Conservation (phyloP, 2,113 vertebrate genomes). For the Zapornia atra region DNA sequence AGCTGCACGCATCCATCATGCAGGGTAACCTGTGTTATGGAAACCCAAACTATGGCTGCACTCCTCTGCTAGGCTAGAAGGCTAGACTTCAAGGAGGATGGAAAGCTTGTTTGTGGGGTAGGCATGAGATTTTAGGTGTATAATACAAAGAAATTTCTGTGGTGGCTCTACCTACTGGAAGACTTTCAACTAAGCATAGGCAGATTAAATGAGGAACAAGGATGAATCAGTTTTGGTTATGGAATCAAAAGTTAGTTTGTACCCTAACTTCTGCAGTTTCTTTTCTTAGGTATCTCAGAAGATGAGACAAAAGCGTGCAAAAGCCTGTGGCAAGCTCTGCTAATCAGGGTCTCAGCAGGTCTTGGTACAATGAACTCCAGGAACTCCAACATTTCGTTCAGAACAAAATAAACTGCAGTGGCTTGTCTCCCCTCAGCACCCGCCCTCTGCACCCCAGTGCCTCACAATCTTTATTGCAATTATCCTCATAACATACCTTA, state of each 20-base stretch:
- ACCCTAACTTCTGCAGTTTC: not conserved
- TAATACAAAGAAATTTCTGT: not conserved
- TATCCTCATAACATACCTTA: not conserved
- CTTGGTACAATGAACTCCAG: not conserved
- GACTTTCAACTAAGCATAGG: not conserved
- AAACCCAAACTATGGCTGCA: not conserved
- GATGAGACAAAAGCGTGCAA: not conserved
- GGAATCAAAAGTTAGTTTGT: not conserved
- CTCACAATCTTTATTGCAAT: not conserved
- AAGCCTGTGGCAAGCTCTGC: not conserved
- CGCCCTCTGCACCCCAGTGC: not conserved
- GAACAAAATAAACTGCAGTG: not conserved
- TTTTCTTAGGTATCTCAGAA: not conserved
- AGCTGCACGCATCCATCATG: rapidly evolving
- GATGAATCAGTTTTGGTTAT: not conserved
- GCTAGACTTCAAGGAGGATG: not conserved
- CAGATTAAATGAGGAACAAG: not conserved
- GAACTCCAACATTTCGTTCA: not conserved
- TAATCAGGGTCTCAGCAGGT: not conserved
- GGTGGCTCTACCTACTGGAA: not conserved
- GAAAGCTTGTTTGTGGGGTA: not conserved
- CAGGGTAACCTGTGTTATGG: not conserved
- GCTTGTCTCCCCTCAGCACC: not conserved
- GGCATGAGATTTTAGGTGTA: not conserved
- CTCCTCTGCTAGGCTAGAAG: not conserved